Evolutionary conservation across 2,888 invertebrate species (phyloP).

Genomic region (Sinohyriopsis cumingii): DNA sequence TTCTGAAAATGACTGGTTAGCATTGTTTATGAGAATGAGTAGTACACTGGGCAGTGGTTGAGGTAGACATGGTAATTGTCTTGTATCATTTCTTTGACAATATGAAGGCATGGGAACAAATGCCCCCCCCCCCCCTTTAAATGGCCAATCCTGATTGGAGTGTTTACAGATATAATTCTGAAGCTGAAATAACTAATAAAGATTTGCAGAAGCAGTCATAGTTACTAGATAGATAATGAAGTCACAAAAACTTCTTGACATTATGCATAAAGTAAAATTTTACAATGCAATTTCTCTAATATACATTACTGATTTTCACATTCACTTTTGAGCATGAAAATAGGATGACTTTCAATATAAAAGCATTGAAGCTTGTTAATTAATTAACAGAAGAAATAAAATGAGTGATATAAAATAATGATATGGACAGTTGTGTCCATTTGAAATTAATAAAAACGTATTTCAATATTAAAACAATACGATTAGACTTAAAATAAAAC

Average conservation of each 20-base stretch:
- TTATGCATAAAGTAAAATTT: too few relatives aligned
- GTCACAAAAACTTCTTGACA: background rate
- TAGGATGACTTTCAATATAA: too few relatives aligned
- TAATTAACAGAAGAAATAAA: too few relatives aligned
- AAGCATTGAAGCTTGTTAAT: too few relatives aligned
- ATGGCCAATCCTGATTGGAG: conserved; percentile 5
- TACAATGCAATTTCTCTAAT: too few relatives aligned
- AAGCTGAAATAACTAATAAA: conserved; percentile 1
- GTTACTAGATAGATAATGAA: conserved; percentile 1
- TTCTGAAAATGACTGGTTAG: conserved; percentile 8
- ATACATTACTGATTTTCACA: too few relatives aligned
- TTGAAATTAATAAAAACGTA: too few relatives aligned
- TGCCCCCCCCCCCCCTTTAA: background rate
- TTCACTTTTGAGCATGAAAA: too few relatives aligned
- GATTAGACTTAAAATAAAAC: too few relatives aligned
- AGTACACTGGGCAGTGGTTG: conserved; percentile 11
- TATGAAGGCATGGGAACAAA: background rate
- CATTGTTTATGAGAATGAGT: conserved; percentile 10
- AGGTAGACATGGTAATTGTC: conserved; percentile 7
- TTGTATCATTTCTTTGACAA: conserved; percentile 6
- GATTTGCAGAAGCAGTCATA: conserved; percentile 8
- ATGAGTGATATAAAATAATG: too few relatives aligned
- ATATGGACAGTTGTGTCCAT: too few relatives aligned
- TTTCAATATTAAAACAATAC: too few relatives aligned
- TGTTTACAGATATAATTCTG: background rate